Percentiles rank a stretch among this genome's conserved stretches.
Conservation (phyloP, 2,113 vertebrate genomes). For the Sus scrofa region DNA sequence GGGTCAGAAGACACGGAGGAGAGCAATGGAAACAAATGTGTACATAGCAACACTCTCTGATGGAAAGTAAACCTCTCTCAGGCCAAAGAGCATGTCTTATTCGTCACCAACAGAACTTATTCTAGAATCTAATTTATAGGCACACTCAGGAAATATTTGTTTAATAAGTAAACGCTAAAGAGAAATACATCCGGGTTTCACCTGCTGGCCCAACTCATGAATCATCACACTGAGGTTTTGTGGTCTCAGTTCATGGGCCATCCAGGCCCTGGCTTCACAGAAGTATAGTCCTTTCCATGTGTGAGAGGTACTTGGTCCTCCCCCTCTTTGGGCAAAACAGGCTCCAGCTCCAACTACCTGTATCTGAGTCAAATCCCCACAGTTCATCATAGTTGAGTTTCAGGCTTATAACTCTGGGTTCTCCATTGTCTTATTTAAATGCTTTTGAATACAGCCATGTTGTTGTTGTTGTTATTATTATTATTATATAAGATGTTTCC, state of each 20-base stretch:
- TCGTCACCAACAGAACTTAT: slow-evolving; percentile 34
- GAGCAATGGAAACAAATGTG: neutral
- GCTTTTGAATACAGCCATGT: neutral
- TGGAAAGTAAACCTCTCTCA: slow-evolving; percentile 20
- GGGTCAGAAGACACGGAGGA: neutral
- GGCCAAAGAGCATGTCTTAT: slow-evolving; percentile 19
- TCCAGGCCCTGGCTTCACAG: neutral
- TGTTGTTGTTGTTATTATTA: neutral
- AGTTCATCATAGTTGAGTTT: neutral
- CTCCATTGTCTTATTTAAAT: too few species aligned
- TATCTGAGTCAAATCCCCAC: neutral
- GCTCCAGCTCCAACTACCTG: neutral
- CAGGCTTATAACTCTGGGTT: neutral
- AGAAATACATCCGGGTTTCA: slow-evolving; percentile 51
- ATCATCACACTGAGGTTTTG: neutral
- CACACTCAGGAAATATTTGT: slow-evolving; percentile 68
- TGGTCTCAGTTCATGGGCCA: neutral
- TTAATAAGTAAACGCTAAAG: slow-evolving; percentile 68
- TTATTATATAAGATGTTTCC: neutral
- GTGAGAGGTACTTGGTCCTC: neutral
- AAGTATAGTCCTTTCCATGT: neutral
- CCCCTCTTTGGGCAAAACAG: neutral
- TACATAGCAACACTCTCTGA: neutral
- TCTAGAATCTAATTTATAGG: slow-evolving; percentile 68
- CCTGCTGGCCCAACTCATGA: slow-evolving; percentile 16